A percentile compares a stretch with the other conserved stretches of the same genome.
Evolutionary conservation across 2,113 vertebrate species (phyloP).

Genomic region (Monopterus albus): DNA sequence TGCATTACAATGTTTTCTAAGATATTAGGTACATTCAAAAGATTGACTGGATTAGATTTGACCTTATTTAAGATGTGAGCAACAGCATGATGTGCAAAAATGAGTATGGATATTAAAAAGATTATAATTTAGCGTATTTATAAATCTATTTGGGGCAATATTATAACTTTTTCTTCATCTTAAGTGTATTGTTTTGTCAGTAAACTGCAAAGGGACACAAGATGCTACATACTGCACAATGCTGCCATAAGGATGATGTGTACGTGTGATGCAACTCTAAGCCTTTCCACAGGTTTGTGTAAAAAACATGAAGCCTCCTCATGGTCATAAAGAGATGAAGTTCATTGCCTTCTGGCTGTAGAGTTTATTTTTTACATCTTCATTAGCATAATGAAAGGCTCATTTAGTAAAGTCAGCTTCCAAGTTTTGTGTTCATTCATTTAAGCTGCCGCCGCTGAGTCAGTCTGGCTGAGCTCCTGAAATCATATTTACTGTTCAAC

Average conservation of each 20-base stretch:
- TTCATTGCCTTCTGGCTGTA: conserved; percentile 41
- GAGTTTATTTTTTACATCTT: conserved; percentile 55
- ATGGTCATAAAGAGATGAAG: conserved; percentile 20
- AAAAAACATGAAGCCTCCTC: not conserved
- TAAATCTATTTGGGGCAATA: no score
- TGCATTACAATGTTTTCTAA: conserved; percentile 35
- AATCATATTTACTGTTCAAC: conserved; percentile 38
- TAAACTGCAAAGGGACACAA: conserved; percentile 14
- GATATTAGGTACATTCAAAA: conserved; percentile 8
- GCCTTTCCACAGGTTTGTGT: not conserved
- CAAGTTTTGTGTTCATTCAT: conserved; percentile 48
- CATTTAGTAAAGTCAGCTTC: conserved; percentile 60
- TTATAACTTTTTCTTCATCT: no score
- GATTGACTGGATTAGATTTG: conserved; percentile 42
- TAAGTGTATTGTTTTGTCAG: not conserved
- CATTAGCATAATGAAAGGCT: conserved; percentile 60
- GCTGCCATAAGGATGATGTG: conserved; percentile 3
- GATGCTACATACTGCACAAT: not conserved
- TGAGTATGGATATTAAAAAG: conserved; percentile 26
- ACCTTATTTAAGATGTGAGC: conserved; percentile 31
- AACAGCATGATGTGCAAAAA: no score
- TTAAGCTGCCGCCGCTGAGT: conserved; percentile 36
- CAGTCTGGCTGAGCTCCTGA: conserved; percentile 43
- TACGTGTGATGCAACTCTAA: no score
- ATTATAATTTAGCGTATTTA: conserved; percentile 1